Evolutionary conservation across 37 sponge, comb jelly and placozoan genomes (phyloP).

Genomic region (Hormiphora californensis): DNA sequence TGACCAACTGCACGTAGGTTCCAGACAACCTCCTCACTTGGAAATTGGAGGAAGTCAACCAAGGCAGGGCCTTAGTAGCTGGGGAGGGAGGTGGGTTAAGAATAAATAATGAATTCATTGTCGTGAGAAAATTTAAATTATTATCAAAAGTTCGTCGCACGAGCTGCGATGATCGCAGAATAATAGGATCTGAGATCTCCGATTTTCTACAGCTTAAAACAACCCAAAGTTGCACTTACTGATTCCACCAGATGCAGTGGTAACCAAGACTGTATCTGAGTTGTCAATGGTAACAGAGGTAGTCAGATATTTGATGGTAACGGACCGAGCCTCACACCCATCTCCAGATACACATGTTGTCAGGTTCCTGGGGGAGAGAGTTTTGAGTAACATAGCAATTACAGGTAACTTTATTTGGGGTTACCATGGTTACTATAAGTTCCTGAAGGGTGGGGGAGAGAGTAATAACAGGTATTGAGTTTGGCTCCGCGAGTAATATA

Average conservation of each 20-base stretch:
- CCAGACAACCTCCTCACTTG: background rate
- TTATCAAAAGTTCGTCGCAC: too few species aligned
- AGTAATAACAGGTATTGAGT: too few species aligned
- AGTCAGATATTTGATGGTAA: background rate
- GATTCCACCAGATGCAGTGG: background rate
- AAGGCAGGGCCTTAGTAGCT: background rate
- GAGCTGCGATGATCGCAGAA: too few species aligned
- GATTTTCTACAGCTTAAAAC: background rate
- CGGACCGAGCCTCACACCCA: background rate
- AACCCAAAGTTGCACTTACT: background rate
- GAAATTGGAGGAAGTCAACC: background rate
- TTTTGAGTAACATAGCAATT: too few species aligned
- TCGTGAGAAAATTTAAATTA: too few species aligned
- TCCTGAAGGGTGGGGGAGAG: too few species aligned
- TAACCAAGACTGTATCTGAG: background rate
- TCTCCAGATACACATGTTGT: background rate
- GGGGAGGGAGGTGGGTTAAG: background rate
- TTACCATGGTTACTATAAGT: too few species aligned
- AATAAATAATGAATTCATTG: too few species aligned
- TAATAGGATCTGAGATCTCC: too few species aligned
- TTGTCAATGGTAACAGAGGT: background rate
- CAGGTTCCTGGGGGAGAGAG: conserved; percentile 15
- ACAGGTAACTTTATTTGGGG: too few species aligned
- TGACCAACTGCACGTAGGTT: background rate
- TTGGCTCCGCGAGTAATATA: too few species aligned